A percentile compares a stretch with the other conserved stretches of the same genome.
These are phyloP conservation scores for Ibycter americanus DNA, from an alignment of 2,797 vertebrate species.

Conservation along the genomic window DNA sequence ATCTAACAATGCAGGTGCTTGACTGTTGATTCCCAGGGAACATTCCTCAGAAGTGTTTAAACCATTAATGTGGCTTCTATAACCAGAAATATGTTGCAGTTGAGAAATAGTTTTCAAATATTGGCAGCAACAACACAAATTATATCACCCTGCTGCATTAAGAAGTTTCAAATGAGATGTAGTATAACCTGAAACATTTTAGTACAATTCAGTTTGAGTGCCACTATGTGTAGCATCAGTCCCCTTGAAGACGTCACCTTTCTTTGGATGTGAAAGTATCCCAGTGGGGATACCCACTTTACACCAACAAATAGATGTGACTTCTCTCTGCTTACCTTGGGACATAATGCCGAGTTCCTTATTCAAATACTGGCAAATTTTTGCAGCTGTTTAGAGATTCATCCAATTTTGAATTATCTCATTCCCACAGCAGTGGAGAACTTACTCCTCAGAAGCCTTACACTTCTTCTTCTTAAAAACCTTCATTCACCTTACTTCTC, in stretches of 20 bases:
- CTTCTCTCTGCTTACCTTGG: neutral
- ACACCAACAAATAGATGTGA: neutral
- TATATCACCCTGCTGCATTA: neutral
- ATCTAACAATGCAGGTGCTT: neutral
- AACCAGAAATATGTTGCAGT: neutral
- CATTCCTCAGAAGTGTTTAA: neutral
- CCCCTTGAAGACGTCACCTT: neutral
- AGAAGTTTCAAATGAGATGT: neutral
- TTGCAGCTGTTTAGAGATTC: neutral
- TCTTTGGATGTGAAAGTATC: neutral
- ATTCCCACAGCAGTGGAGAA: neutral
- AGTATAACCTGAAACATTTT: neutral
- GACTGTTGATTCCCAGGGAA: neutral
- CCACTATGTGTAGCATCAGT: fast-evolving
- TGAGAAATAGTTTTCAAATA: neutral
- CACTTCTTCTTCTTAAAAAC: neutral
- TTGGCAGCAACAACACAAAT: neutral
- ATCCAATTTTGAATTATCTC: neutral
- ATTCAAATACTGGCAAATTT: neutral
- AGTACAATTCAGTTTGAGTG: neutral
- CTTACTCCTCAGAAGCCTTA: neutral
- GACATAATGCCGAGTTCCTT: neutral
- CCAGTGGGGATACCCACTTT: neutral
- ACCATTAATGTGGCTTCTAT: neutral
- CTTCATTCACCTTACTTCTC: neutral